phyloP scores from a whole-genome alignment of 2,113 vertebrate genomes.

The Sturnus vulgaris region DNA sequence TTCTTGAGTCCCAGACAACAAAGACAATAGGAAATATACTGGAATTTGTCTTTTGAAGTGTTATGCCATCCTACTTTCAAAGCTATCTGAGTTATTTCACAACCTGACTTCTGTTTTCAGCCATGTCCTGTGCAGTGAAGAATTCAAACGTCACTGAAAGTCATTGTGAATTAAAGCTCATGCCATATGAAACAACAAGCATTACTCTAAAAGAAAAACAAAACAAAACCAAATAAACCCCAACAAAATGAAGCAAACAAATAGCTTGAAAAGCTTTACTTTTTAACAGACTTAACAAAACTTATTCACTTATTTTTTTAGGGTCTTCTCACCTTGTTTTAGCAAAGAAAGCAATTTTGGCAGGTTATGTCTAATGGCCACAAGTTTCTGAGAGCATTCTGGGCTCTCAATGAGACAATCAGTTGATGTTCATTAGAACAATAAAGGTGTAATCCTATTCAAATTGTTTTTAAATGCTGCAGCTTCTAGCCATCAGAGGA shows the following conservation, averaged over 20 bases:
- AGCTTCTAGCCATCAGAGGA: background rate
- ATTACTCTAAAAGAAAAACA: background rate
- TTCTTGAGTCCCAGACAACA: background rate
- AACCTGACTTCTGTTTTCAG: background rate
- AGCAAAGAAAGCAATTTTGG: background rate
- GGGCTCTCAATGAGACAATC: background rate
- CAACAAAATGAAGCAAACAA: background rate
- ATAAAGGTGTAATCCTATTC: background rate
- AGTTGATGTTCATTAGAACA: background rate
- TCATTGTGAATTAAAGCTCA: background rate
- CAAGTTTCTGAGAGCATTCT: background rate
- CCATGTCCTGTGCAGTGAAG: background rate
- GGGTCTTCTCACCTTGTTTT: background rate
- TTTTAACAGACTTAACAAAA: background rate
- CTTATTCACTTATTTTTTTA: background rate
- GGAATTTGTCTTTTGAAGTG: background rate
- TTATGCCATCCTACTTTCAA: background rate
- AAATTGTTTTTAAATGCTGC: background rate
- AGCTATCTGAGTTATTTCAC: background rate
- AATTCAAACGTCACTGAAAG: background rate
- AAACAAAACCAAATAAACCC: rapidly evolving
- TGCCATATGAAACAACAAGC: background rate
- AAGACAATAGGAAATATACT: background rate
- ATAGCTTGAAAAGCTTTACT: background rate
- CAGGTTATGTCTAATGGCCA: background rate